Conservation (phyloP, 2,797 vertebrate genomes). For the Epinephelus awoara region DNA sequence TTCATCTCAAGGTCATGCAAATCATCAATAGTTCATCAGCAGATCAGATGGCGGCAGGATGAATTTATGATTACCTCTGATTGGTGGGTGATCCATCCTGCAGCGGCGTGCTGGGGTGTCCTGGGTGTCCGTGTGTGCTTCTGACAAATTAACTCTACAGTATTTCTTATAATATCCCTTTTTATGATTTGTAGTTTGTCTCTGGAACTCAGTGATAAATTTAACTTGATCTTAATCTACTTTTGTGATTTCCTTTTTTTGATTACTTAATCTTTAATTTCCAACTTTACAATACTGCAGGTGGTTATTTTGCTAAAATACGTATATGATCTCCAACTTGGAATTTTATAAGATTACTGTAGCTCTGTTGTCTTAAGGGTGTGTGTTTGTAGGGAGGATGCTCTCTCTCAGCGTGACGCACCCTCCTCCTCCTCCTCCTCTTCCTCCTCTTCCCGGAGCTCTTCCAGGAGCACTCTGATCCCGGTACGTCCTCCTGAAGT, state of each 20-base stretch:
- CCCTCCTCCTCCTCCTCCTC: slow-evolving; percentile 53
- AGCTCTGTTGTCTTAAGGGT: slow-evolving; percentile 22
- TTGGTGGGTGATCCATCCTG: slow-evolving; percentile 85
- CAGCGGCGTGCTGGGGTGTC: slow-evolving; percentile 53
- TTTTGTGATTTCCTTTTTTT: background rate
- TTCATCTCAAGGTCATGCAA: slow-evolving; percentile 55
- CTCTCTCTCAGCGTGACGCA: slow-evolving; percentile 43
- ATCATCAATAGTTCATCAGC: slow-evolving; percentile 60
- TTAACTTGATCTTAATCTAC: background rate
- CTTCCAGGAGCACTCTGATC: slow-evolving; percentile 57
- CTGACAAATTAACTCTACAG: background rate
- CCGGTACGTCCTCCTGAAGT: slow-evolving; percentile 60
- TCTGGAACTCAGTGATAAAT: background rate
- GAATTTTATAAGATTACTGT: background rate
- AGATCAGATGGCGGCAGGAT: slow-evolving; percentile 48
- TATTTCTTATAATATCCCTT: slow-evolving; percentile 9
- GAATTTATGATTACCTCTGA: slow-evolving; percentile 81
- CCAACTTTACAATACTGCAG: slow-evolving; percentile 1
- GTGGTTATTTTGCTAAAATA: background rate
- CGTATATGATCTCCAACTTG: background rate
- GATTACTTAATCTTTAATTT: background rate
- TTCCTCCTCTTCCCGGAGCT: slow-evolving; percentile 56
- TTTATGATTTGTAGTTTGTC: background rate
- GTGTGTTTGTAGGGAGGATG: slow-evolving; percentile 60
- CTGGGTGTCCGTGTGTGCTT: slow-evolving; percentile 33